phyloP scores from a whole-genome alignment of 2,797 vertebrate genomes.

The Chiroxiphia lanceolata region DNA sequence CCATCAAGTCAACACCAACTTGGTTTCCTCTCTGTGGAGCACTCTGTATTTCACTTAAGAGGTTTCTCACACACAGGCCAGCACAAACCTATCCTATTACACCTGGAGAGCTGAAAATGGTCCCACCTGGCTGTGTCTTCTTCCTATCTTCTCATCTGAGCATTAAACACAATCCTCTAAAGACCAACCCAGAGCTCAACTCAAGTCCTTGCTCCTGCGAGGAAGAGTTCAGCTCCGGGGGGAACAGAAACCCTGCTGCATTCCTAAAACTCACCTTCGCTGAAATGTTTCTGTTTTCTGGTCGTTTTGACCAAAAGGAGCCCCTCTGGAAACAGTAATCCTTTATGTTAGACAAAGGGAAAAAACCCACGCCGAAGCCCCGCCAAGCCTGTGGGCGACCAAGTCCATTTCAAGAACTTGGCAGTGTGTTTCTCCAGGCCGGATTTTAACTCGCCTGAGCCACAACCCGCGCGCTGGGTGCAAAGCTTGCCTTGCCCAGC shows the following conservation, averaged over 20 bases:
- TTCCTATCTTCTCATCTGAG: neutral
- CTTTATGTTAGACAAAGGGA: neutral
- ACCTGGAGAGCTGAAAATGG: neutral
- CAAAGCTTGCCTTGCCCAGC: neutral
- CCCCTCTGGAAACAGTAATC: neutral
- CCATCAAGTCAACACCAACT: neutral
- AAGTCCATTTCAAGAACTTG: rapidly evolving
- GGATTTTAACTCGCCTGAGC: rapidly evolving
- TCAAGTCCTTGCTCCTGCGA: neutral
- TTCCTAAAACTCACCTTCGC: neutral
- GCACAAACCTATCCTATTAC: neutral
- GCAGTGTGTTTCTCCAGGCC: neutral
- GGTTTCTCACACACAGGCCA: neutral
- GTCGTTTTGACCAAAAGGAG: neutral
- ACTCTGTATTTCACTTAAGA: neutral
- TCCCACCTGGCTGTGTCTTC: neutral
- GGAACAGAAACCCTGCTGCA: neutral
- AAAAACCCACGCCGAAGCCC: rapidly evolving
- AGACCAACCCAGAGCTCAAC: neutral
- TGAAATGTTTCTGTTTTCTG: neutral
- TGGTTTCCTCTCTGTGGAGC: neutral
- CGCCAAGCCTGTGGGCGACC: neutral
- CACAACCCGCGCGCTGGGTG: rapidly evolving
- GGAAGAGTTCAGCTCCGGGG: neutral
- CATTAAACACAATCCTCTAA: neutral